Conservation (phyloP, 2,797 vertebrate genomes). For the Danio albolineatus region DNA sequence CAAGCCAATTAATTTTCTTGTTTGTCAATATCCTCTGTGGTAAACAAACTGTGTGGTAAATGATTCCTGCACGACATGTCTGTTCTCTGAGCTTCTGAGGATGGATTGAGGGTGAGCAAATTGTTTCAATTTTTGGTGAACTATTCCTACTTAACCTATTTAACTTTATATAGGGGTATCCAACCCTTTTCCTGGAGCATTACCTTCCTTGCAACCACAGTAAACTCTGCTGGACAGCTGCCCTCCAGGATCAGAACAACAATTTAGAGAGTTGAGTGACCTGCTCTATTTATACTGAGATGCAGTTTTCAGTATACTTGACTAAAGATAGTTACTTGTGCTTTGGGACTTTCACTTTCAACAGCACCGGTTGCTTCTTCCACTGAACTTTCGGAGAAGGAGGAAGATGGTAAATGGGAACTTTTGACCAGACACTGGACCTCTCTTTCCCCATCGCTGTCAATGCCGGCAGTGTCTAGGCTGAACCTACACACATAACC, state of each 20-base stretch:
- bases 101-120: no score
- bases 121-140: no score
- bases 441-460: constrained; percentile 82
- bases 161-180: neutral
- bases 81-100: no score
- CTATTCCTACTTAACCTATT: no score
- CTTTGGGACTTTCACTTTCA: constrained; percentile 37
- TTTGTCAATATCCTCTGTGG: no score
- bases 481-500: constrained; percentile 80
- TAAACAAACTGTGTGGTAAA: no score
- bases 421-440: constrained; percentile 66
- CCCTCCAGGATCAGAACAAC: neutral
- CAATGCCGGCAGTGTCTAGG: constrained; percentile 76
- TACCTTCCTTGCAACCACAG: neutral
- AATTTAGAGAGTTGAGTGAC: neutral
- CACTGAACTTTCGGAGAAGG: constrained; percentile 45
- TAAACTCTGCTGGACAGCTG: neutral
- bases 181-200: neutral
- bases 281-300: neutral
- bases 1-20: no score
- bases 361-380: constrained; percentile 63
- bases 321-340: constrained; percentile 22
- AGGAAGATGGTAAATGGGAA: constrained; percentile 39
- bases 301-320: neutral
- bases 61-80: no score